Conservation (phyloP, 1,140 invertebrate genomes). For the Bilobella aurantiaca region DNA sequence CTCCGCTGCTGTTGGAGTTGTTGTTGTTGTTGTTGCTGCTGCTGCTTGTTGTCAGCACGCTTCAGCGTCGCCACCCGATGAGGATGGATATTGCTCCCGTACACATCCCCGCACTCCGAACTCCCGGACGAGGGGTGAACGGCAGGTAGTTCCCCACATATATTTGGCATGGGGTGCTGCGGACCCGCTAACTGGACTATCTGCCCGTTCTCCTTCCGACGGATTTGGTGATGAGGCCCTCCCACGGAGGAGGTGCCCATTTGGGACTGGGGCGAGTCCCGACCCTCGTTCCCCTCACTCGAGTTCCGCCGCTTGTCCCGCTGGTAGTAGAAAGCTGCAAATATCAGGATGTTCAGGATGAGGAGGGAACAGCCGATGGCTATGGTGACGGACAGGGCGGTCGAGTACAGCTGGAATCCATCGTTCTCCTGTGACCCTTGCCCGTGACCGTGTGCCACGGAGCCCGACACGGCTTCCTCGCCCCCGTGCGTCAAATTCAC, state of each 20-base stretch:
- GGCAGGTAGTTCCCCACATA: too few species aligned
- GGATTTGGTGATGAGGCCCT: too few species aligned
- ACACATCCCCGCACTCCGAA: too few species aligned
- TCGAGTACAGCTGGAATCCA: constrained; percentile 74
- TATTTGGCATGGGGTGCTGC: too few species aligned
- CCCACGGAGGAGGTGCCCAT: neutral
- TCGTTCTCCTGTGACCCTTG: constrained; percentile 50
- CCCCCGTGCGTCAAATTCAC: too few species aligned
- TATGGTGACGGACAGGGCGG: constrained; percentile 78
- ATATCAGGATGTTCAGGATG: constrained; percentile 81
- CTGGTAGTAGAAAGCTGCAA: constrained; percentile 87
- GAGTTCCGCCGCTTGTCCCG: constrained; percentile 61
- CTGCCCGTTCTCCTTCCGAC: too few species aligned
- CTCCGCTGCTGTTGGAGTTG: constrained; percentile 8
- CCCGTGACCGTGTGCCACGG: constrained; percentile 16
- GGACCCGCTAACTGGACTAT: too few species aligned
- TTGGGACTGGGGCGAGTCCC: neutral
- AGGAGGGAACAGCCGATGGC: constrained; percentile 85
- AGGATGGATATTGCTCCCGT: too few species aligned
- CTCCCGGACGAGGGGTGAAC: too few species aligned
- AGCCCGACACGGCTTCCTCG: constrained; percentile 10
- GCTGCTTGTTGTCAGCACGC: too few species aligned
- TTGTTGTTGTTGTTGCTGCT: constrained; percentile 5
- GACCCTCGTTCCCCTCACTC: too few species aligned
- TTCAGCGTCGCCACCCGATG: too few species aligned